These are phyloP conservation scores for Tachuris rubrigastra DNA, from an alignment of 2,113 vertebrate genomes.

Conservation along the genomic window DNA sequence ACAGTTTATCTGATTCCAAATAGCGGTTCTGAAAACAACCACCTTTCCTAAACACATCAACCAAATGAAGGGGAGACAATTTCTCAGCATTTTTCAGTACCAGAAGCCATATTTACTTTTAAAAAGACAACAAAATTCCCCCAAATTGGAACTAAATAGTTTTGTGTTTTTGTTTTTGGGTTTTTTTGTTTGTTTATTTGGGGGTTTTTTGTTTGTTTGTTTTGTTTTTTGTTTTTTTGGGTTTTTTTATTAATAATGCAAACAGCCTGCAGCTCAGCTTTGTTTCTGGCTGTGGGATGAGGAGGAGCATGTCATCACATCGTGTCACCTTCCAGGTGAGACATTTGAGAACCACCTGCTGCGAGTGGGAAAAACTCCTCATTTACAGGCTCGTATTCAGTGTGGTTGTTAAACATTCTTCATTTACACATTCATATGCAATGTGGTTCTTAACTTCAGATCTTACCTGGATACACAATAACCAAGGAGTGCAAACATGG, in stretches of 20 bases:
- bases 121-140: neutral
- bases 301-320: neutral
- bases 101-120: neutral
- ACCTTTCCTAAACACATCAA: neutral
- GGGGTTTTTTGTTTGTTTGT: no score
- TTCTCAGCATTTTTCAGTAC: neutral
- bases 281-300: neutral
- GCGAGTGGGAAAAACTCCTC: neutral
- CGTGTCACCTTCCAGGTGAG: neutral
- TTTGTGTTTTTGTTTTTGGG: no score
- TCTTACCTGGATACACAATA: neutral
- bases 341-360: neutral
- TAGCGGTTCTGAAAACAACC: neutral
- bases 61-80: neutral
- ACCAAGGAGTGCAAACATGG: neutral
- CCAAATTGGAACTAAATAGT: neutral
- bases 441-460: neutral
- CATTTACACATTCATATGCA: neutral
- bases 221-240: no score
- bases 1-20: neutral
- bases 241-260: neutral
- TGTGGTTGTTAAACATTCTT: neutral
- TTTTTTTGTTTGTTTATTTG: no score
- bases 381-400: neutral
- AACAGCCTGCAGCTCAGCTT: neutral